Evolutionary conservation across 2,797 vertebrate genomes (phyloP), one percentile per base, ranked within the genome.

Genomic region (Sebastes paucispinis): DNA sequence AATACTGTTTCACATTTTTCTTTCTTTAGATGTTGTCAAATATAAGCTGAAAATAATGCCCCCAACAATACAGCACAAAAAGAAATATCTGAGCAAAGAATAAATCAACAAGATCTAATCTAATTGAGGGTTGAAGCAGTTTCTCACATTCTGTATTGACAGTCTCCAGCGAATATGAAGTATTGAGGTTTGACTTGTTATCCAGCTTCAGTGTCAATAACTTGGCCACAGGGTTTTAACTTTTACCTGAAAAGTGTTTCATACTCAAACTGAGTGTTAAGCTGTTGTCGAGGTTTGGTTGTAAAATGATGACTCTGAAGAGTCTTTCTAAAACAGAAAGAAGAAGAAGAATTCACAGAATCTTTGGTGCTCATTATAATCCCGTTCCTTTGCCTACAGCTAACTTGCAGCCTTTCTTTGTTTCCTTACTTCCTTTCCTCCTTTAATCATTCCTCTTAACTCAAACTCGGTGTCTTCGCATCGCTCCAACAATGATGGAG

Each of bases 401-500:
- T 63, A 36, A 36, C 54, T 10, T 58, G 59, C 1, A 69, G 36
- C 52, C 11, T 22, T 58, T 24, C 8, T n/a, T 8, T 36, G 6
- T 11, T 54, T 63, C 3, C 11, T 20, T 18, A 29, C 16, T 10
- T 36, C 6, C 18, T 31, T 66, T 9, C 14, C 18, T 22, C 14
- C 9, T 18, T 29, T 58, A 14, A 66, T 55, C 29, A 31, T 58
- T 20, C 57, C 2, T 57, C 69, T 66, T 47, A 64, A 66, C 47
- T 67, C 8, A 5, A 68, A 36, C 43, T n/a, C 36, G 0, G 31
- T 1, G n/a, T 80, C 69, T 75, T 13, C 69, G 73, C 36, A 8
- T 12, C 10, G 25, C 72, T 82, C 52, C 36, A 63, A 62, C 72
- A 32, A 18, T 25, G 82, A 85, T 25, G 70, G 80, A 81, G 89